Evolutionary conservation across 2,113 vertebrate genomes (phyloP), one percentile per base, ranked within the genome.

Genomic region (Cardinalis cardinalis): DNA sequence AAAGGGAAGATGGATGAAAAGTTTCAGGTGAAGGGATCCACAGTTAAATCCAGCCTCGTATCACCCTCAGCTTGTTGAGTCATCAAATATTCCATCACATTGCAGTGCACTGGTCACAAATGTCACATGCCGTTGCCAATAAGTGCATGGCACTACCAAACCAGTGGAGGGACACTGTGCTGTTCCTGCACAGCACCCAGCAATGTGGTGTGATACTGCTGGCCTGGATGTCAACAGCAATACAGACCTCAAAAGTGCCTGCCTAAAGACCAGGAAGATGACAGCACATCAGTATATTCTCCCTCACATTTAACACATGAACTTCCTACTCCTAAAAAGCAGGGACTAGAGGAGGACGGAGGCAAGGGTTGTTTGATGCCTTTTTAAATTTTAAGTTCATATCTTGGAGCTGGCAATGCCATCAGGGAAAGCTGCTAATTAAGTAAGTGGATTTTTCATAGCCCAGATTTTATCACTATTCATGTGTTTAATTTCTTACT

Each of bases 401-500:
- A 12, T 84, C 87, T 69, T 77, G 60, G 36, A 92, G 65, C 19
- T 91, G 69, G 24, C 49, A 44, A 29, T 53, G 32, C 29, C 83
- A 86, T n/a, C 16, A 49, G 65, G 73, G 44, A 84, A 77, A 58
- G 69, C 40, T 85, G 32, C 71, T 87, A 64, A 90, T 49, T 38
- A 76, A 73, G n/a, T 32, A 51, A 82, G 40, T 40, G 52, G 40
- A 74, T 81, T 88, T 88, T 83, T 44, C 79, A 74, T 23, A 74
- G 64, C 25, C 64, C 34, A 74, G 44, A 86, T 64, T 64, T 86
- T 74, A 26, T 71, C 48, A 20, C 41, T 71, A 10, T 72, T 60
- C 69, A 71, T 20, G 29, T 46, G 80, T 60, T 61, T 84, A 16
- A 78, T 56, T 86, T 73, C 80, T 61, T 71, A 32, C 20, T 63